These are phyloP conservation scores for Xenopus borealis DNA, from an alignment of 2,113 vertebrate genomes.

Conservation along the genomic window DNA sequence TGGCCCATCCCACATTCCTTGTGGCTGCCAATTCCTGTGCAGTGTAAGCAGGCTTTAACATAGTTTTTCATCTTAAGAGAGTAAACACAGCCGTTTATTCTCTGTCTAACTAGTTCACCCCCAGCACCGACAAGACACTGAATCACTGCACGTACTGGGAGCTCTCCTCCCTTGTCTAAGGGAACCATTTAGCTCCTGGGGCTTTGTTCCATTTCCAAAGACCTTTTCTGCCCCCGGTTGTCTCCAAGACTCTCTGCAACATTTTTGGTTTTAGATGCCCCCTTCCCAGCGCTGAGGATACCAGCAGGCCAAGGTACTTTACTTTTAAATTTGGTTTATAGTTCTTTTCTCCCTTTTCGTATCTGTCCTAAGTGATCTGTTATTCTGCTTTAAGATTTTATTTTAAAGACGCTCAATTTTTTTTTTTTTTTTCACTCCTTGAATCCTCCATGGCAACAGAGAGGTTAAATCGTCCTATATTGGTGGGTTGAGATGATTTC, in stretches of 20 bases:
- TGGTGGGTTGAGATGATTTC: background rate
- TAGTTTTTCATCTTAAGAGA: slow-evolving; percentile 31
- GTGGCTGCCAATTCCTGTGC: slow-evolving; percentile 36
- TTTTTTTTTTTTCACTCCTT: too few relatives aligned
- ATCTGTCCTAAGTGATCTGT: too few relatives aligned
- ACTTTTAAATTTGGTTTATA: background rate
- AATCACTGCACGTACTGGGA: slow-evolving; percentile 12
- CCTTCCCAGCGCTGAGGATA: background rate
- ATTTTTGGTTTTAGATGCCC: background rate
- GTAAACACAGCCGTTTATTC: slow-evolving; percentile 24
- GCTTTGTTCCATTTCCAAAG: background rate
- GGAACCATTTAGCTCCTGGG: background rate
- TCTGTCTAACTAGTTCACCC: slow-evolving; percentile 50
- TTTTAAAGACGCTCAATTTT: too few relatives aligned
- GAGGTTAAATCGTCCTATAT: background rate
- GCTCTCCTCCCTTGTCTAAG: background rate
- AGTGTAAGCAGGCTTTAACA: slow-evolving; percentile 34
- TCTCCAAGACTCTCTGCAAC: background rate
- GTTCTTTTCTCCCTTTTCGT: too few relatives aligned
- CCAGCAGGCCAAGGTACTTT: background rate
- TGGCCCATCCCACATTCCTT: slow-evolving; percentile 43
- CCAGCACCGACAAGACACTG: slow-evolving; percentile 27
- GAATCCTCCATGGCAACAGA: background rate
- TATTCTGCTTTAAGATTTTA: too few relatives aligned
- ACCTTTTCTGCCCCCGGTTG: background rate